Evolutionary conservation across 2,113 vertebrate genomes (phyloP), one percentile per base, ranked within the genome.

Genomic region (Steatornis caripensis): DNA sequence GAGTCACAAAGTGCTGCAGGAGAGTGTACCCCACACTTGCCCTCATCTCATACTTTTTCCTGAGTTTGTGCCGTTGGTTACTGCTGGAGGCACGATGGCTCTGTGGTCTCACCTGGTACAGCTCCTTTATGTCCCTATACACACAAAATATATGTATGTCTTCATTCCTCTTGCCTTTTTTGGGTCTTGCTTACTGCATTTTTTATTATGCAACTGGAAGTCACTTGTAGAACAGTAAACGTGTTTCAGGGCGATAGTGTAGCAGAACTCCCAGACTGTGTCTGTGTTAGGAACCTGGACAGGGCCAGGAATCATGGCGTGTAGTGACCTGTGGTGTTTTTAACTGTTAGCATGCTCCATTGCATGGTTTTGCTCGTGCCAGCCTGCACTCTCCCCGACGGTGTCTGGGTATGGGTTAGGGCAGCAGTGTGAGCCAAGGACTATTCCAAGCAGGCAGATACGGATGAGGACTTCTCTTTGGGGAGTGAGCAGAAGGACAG

Each of bases 401-500:
- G 58, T 41, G 29, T 61, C 76, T 84, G 37, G 39, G 15, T 76
- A 32, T 16, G 84, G 74, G 39, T 71, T 76, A 89, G 34, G 61
- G 72, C 83, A 93, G 51, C 58, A 92, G 49, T 0, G 1, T 20
- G 54, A 95, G 88, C 89, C 57, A 46, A 65, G 65, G 84, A 23
- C 66, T 78, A 7, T 55, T 96, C 77, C 84, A 90, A 53, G 60
- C 62, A 72, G 62, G 86, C 89, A 95, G 86, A 93, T 79, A 64
- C 0, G 8, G 81, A 93, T 94, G 91, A 94, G 53, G 87, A 60
- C 84, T 89, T 17, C 51, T 94, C 89, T 96, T 87, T 82, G 61
- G 77, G 87, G 89, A 94, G 12, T 1, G 57, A 94, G 84, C 94
- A 96, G 93, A 93, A 94, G 91, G 89, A 84, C 69, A 79, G 65